Evolutionary conservation across 1,140 invertebrate genomes (phyloP).

Genomic region (Berghia stephanieae): DNA sequence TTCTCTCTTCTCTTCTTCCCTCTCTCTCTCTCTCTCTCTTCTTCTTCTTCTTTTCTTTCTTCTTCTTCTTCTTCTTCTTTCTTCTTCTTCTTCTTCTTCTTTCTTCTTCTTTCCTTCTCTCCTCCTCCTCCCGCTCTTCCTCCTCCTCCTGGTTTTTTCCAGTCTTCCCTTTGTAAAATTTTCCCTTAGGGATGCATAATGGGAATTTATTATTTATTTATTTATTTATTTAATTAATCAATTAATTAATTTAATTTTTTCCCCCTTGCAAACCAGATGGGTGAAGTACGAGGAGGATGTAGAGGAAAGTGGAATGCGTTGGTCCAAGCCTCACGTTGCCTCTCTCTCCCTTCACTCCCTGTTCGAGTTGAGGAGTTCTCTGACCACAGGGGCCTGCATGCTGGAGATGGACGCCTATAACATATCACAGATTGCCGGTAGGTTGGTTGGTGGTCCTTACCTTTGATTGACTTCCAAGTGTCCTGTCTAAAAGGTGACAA

Average conservation of each 20-base stretch:
- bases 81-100: neutral
- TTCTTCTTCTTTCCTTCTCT: neutral
- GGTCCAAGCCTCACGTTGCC: conserved; percentile 68
- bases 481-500: neutral
- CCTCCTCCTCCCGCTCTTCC: too few species aligned
- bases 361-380: conserved; percentile 63
- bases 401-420: conserved; percentile 61
- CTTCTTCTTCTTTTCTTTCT: neutral
- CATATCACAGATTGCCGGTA: conserved; percentile 57
- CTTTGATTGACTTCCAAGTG: neutral
- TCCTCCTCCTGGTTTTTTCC: too few species aligned
- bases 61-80: neutral
- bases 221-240: too few species aligned
- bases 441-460: neutral
- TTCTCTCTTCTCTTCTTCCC: neutral
- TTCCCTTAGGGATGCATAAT: too few species aligned
- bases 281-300: conserved; percentile 69
- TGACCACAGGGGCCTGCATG: conserved; percentile 60
- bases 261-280: conserved; percentile 63
- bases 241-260: too few species aligned
- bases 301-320: conserved; percentile 65
- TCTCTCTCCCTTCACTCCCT: conserved; percentile 65
- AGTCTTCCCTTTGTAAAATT: too few species aligned
- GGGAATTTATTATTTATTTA: too few species aligned
- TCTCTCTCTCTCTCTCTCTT: conserved; percentile 5